Conservation (phyloP, 2,113 vertebrate genomes). For the Axis porcinus region DNA sequence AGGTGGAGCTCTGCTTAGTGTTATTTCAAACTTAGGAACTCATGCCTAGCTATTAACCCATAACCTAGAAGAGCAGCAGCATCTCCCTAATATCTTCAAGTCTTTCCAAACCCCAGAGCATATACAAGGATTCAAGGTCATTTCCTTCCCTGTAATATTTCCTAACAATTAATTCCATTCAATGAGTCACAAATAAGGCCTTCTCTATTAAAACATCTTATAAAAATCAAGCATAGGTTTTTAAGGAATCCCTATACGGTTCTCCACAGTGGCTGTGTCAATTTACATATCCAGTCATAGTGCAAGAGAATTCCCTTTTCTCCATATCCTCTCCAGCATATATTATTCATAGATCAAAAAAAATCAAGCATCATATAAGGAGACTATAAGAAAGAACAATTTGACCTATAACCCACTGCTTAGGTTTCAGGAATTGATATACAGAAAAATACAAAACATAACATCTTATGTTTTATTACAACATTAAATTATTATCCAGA, state of each 20-base stretch:
- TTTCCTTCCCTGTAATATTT: not conserved
- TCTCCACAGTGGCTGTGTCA: not conserved
- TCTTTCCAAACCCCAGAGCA: not conserved
- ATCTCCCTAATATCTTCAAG: not conserved
- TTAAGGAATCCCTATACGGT: not conserved
- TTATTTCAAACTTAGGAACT: not conserved
- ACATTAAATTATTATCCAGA: not conserved
- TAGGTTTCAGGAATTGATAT: not conserved
- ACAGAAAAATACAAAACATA: not conserved
- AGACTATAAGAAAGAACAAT: not conserved
- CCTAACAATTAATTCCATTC: not conserved
- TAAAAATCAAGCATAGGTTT: not conserved
- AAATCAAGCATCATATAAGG: not conserved
- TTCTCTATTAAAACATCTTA: not conserved
- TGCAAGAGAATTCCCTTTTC: not conserved
- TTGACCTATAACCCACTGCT: not conserved
- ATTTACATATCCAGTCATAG: not conserved
- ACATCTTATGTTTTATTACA: not conserved
- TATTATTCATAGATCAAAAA: not conserved
- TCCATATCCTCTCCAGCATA: not conserved
- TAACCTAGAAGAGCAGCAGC: not conserved
- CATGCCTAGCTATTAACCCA: not conserved
- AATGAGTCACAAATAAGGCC: not conserved
- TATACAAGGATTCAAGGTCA: not conserved
- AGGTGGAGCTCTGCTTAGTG: not conserved